phyloP scores from a whole-genome alignment of 2,113 vertebrate genomes.

The Gopherus evgoodei region DNA sequence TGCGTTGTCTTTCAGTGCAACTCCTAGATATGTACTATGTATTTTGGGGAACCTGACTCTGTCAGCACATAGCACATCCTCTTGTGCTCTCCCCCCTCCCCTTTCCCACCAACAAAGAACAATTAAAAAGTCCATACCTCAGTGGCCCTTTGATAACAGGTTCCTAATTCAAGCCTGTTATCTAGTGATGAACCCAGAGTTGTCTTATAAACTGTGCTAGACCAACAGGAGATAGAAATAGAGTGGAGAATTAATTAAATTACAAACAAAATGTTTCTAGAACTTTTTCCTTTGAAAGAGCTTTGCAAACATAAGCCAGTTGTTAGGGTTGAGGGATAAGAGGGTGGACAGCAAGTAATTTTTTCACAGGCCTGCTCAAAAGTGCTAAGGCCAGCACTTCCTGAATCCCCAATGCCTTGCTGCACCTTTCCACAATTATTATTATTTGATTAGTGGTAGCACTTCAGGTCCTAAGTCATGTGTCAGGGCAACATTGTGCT shows the following conservation, averaged over 20 bases:
- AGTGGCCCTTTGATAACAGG: background rate
- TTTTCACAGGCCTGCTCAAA: background rate
- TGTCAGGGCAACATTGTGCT: background rate
- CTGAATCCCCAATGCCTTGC: background rate
- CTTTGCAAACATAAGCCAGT: background rate
- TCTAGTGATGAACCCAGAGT: background rate
- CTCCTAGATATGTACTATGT: background rate
- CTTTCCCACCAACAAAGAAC: background rate
- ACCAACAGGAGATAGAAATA: background rate
- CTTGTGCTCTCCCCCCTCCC: background rate
- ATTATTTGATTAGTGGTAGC: background rate
- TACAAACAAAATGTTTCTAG: background rate
- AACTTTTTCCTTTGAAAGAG: background rate
- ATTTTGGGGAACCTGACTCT: background rate
- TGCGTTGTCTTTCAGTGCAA: background rate
- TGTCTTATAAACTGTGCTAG: background rate
- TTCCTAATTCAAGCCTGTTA: background rate
- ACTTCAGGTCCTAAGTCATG: background rate
- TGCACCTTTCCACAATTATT: background rate
- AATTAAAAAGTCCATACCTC: background rate
- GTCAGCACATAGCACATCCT: accelerated
- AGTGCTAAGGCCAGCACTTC: accelerated
- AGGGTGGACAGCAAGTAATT: background rate
- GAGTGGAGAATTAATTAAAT: background rate
- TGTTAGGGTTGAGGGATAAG: background rate